Base-by-base conservation (phyloP, 2,888 invertebrate species). In the Chrysolina americana region DNA sequence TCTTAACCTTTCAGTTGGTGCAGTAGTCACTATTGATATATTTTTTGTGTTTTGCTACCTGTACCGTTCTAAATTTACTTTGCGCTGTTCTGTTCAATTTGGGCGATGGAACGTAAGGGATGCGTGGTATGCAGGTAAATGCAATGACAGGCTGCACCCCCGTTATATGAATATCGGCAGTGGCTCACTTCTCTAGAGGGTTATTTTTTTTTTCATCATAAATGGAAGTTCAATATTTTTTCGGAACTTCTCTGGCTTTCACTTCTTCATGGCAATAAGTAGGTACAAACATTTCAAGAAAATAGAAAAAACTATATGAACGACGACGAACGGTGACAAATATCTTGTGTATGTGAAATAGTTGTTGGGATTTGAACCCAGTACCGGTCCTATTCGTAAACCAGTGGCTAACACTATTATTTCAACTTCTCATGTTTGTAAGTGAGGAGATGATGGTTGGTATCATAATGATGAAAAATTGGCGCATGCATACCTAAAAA, bases 71-170 rank as follows among this genome's bases (percentile, higher is more conserved):
- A 15, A 28, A 48, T 68, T 53, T 53, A 53, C 21, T 68, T 68
- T 68, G 68, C 68, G 56, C 41, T 53, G 53, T 68, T 28, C 21
- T 41, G 15, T 68, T 56, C 53, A 41, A 68, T 66, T 66, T 28
- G 28, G 59, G 59, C 36, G 59, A 59, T 59, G 59, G 17, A 59
- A 17, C 68, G 53, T 44, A 53, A 53, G 68, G 68, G 65, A 41
- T 68, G 76, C 73, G 65, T 77, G 83, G 83, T 81, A 82, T 84
- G 83, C 86, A 86, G 86, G 86, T 86, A 86, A 84, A 83, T 85
- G 84, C 85, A 86, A 84, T 85, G 84, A 85, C 85, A 85, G 85
- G 83, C 84, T 82, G 83, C 82, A 81, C 81, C 82, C 81, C 81
- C 83, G 83, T 84, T 85, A 83, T 83, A 81, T 78, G 79, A 80